Conservation (phyloP, 2,113 vertebrate species). For the Cinclus cinclus region DNA sequence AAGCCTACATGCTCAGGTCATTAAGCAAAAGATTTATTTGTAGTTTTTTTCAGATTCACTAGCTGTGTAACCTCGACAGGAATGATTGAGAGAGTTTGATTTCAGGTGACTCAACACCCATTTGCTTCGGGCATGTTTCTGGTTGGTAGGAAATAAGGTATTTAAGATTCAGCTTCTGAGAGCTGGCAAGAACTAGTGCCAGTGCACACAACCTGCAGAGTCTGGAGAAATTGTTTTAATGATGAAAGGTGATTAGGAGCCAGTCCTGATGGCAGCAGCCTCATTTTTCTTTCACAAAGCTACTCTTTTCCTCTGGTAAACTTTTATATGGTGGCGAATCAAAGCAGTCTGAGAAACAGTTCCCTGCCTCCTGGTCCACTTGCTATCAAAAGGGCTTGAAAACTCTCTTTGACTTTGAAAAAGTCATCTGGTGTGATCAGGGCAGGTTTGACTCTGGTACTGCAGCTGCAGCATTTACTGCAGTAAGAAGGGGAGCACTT, state of each 20-base stretch:
- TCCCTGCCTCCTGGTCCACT: background rate
- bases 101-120: conserved; percentile 7
- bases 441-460: background rate
- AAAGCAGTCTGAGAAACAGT: background rate
- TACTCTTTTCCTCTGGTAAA: background rate
- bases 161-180: background rate
- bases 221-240: background rate
- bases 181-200: background rate
- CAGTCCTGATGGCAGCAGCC: background rate
- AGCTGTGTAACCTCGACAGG: background rate
- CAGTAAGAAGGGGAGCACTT: background rate
- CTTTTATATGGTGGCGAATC: background rate
- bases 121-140: background rate
- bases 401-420: background rate
- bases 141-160: background rate
- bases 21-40: conserved; percentile 18
- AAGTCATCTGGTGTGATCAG: background rate
- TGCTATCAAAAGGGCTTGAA: background rate
- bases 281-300: background rate
- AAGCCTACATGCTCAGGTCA: background rate
- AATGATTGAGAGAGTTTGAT: background rate
- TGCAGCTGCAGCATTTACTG: background rate
- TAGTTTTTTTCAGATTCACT: background rate
- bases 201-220: background rate
- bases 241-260: background rate